These are phyloP conservation scores for Apostichopus japonicus DNA, from an alignment of 35 echinoderm and acorn worm species.

Conservation along the genomic window DNA sequence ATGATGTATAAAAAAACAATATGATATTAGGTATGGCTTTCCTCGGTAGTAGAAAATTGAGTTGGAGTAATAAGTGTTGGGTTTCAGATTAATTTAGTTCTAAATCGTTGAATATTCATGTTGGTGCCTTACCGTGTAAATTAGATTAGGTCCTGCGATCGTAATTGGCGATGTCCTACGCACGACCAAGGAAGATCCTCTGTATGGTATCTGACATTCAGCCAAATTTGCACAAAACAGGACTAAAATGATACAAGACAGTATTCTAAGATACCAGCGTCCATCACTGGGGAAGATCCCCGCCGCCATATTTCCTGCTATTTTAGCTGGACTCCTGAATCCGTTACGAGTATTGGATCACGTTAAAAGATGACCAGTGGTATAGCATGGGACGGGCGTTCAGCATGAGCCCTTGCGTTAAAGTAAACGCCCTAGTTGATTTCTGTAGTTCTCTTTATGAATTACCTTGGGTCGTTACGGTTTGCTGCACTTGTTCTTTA, in stretches of 20 bases:
- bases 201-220: neutral
- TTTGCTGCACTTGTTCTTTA: constrained; percentile 19
- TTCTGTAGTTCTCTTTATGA: neutral
- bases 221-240: neutral
- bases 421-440: constrained; percentile 29
- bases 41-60: too few relatives aligned
- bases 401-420: neutral
- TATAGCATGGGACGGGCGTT: neutral
- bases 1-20: too few relatives aligned
- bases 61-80: too few relatives aligned
- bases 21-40: too few relatives aligned
- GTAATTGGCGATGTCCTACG: neutral
- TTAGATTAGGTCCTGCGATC: neutral
- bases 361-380: neutral
- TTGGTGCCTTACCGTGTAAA: neutral
- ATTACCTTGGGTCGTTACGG: neutral
- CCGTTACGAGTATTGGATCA: too few relatives aligned
- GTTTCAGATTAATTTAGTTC: too few relatives aligned
- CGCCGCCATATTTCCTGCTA: neutral
- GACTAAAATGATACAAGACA: neutral
- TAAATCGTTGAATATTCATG: too few relatives aligned
- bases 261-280: neutral
- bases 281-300: neutral
- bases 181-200: neutral
- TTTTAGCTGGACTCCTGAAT: neutral